Conservation (phyloP, 2,888 invertebrate species). For the Cordilura impudica region DNA sequence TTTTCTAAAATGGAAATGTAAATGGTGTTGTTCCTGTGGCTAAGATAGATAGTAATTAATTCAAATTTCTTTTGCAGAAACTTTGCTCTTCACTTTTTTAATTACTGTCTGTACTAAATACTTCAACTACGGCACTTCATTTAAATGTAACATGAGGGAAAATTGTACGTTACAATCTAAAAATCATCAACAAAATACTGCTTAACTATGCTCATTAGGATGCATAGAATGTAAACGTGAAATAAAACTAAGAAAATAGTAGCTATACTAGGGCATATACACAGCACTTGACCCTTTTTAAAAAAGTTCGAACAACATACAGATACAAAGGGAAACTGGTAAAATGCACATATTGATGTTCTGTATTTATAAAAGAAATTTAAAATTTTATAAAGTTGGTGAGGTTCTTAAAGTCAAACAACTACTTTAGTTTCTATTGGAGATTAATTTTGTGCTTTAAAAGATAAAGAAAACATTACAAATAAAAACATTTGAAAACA, state of each 20-base stretch:
- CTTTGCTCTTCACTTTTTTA: slow-evolving; percentile 16
- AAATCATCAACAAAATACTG: slow-evolving; percentile 16
- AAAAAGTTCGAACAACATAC: slow-evolving; percentile 3
- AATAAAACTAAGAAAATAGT: slow-evolving; percentile 8
- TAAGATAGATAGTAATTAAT: neutral
- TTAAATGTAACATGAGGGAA: slow-evolving; percentile 30
- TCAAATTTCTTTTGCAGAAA: slow-evolving; percentile 9
- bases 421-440: too few relatives aligned
- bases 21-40: too few relatives aligned
- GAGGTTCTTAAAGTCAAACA: too few relatives aligned
- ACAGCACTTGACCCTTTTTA: slow-evolving; percentile 49
- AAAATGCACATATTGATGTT: neutral
- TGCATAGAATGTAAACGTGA: slow-evolving; percentile 9
- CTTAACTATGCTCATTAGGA: slow-evolving; percentile 42
- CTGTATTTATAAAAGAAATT: neutral
- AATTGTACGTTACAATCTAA: neutral
- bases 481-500: too few relatives aligned
- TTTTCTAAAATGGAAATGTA: too few relatives aligned
- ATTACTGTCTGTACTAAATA: slow-evolving; percentile 9
- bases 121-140: slow-evolving; percentile 16
- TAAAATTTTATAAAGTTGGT: neutral
- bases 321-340: slow-evolving; percentile 10
- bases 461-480: too few relatives aligned
- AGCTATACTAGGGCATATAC: neutral
- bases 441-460: too few relatives aligned